These are phyloP conservation scores for Apeltes quadracus DNA, from an alignment of 2,113 vertebrate species.

Conservation along the genomic window DNA sequence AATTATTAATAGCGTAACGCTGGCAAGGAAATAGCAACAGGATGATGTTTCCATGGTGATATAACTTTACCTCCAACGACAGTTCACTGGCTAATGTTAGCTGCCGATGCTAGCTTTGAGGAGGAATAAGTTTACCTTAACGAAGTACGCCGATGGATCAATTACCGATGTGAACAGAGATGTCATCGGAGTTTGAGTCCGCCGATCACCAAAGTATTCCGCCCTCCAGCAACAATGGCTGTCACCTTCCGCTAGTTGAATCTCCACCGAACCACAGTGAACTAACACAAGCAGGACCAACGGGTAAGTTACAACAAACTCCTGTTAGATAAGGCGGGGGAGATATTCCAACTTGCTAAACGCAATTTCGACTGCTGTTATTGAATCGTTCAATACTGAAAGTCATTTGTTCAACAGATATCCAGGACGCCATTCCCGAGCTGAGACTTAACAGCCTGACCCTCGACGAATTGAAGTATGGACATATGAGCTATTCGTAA, in stretches of 20 bases:
- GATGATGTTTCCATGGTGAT: conserved; percentile 67
- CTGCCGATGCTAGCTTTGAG: background rate
- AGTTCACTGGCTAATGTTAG: background rate
- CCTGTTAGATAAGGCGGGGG: background rate
- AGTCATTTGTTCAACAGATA: conserved; percentile 17
- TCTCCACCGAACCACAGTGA: background rate
- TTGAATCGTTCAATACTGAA: background rate
- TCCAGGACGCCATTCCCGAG: background rate
- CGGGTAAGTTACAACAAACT: conserved; percentile 29
- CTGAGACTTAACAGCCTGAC: conserved; percentile 53
- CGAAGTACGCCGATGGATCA: too few species aligned
- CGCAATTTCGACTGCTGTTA: background rate
- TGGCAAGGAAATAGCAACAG: background rate
- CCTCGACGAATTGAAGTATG: conserved; percentile 63
- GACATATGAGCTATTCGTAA: background rate
- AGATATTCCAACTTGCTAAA: background rate
- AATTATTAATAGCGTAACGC: too few species aligned
- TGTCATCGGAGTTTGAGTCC: conserved; percentile 16
- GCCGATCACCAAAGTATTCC: background rate
- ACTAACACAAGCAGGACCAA: background rate
- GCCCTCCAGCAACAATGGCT: background rate
- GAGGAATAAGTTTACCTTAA: background rate
- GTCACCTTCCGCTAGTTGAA: background rate
- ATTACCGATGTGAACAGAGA: background rate
- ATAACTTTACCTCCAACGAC: background rate